Evolutionary conservation across 2,888 invertebrate species (phyloP), one percentile per base, ranked within the genome.

Genomic region (Chaetogeoica ovagalla): DNA sequence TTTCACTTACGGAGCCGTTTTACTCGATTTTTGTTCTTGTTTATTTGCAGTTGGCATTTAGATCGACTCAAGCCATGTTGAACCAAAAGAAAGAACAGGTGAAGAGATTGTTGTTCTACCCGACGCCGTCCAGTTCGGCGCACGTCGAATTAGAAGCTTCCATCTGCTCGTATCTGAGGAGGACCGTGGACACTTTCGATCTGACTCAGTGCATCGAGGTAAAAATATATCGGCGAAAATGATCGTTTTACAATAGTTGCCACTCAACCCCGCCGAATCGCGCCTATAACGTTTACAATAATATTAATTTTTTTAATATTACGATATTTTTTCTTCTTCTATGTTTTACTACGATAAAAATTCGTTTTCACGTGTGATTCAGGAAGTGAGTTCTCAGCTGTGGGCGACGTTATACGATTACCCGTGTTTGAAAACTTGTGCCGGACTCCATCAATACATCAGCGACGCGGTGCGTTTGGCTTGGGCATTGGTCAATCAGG

Each of bases 371-470:
- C 6, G 43, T 59, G 43, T 43, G 43, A n/a, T 59, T 19, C 85
- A 90, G 90, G 89, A 90, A 84, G 90, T 90, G 2, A 88, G 89
- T 82, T 86, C 87, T 52, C 91, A 94, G 89, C 91, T 98, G 83
- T 91, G 95, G 87, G 92, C 92, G 83, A 97, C 97, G 0, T 89
- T 98, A 23, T 95, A 94, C 85, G 97, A 97, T 88, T 98, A 97
- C 87, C 95, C 96, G 55, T 94, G 95, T 86, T 89, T 98, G 84
- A 92, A 92, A 83, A 88, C 89, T 0, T 96, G 95, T 86, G 89
- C 89, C 1, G 91, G 93, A 48, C 89, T 97, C 81, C 90, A 91
- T 84, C 91, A 91, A 84, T 95, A 95, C 86, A 93, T 95, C 75
- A 89, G 91, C 52, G 92, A 93, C 62, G 93, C 94, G 82, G 94